Percentiles rank a stretch among this genome's conserved stretches.
phyloP scores from a whole-genome alignment of 2,113 vertebrate genomes.

The Ptilonorhynchus violaceus region DNA sequence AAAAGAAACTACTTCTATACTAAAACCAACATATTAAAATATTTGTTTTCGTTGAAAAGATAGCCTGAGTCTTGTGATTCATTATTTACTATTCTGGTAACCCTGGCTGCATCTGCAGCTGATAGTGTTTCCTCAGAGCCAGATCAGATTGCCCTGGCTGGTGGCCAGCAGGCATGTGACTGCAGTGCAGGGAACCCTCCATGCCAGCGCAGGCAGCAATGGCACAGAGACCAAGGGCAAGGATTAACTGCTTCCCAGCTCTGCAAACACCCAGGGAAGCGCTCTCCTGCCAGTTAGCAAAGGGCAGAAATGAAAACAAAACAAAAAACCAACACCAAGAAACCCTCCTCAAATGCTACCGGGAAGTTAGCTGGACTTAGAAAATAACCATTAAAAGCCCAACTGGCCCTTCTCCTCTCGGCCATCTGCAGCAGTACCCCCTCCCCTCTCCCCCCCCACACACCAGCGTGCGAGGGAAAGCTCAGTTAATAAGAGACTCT shows the following conservation, averaged over 20 bases:
- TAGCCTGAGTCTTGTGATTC: conserved; percentile 70
- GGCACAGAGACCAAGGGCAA: conserved; percentile 53
- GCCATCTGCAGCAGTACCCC: not conserved
- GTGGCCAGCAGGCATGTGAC: conserved; percentile 79
- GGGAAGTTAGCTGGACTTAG: not conserved
- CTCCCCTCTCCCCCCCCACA: not conserved
- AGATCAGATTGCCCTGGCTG: conserved; percentile 72
- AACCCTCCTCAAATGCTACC: not conserved
- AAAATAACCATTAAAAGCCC: not conserved
- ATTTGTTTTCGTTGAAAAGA: conserved; percentile 76
- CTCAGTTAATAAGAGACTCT: not conserved
- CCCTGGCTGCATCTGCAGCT: conserved; percentile 75
- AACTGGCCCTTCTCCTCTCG: not conserved
- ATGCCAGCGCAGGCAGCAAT: conserved; percentile 49
- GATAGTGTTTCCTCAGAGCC: conserved; percentile 78
- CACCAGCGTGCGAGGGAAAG: not conserved
- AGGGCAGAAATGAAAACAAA: not conserved
- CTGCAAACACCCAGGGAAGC: not conserved
- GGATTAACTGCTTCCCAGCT: conserved; percentile 42
- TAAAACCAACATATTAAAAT: conserved; percentile 70
- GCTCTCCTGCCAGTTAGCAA: not conserved
- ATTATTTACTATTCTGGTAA: conserved; percentile 91
- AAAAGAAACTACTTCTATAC: conserved; percentile 6
- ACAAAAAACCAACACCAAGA: not conserved
- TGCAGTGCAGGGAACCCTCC: conserved; percentile 72